Evolutionary conservation across 1,140 invertebrate species (phyloP).

Genomic region (Scaptomyza graminum): DNA sequence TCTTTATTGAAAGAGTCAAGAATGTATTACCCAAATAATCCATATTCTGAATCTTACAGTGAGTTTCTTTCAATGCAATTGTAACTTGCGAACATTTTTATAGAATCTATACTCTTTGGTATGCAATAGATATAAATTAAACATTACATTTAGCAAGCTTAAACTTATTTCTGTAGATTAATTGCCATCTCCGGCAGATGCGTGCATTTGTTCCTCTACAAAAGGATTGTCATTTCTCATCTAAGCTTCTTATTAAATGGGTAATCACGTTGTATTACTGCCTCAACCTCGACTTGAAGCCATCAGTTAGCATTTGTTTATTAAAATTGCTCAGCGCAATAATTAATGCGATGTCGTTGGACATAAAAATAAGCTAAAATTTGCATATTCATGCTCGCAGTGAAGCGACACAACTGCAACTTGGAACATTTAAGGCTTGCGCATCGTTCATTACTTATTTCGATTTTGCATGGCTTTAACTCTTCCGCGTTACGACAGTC

Average conservation of each 20-base stretch:
- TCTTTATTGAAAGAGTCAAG: no score
- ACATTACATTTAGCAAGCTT: neutral
- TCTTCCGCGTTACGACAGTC: constrained; percentile 37
- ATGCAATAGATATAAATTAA: no score
- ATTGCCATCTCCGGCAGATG: neutral
- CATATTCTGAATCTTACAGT: no score
- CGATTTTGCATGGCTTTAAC: constrained; percentile 22
- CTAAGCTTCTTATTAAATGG: constrained; percentile 62
- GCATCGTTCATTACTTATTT: constrained; percentile 35
- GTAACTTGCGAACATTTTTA: no score
- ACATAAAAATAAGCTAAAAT: constrained; percentile 53
- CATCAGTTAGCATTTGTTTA: constrained; percentile 61
- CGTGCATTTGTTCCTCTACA: no score
- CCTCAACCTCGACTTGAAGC: constrained; percentile 6
- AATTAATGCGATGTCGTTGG: constrained; percentile 44
- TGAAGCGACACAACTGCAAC: constrained; percentile 53
- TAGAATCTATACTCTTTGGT: no score
- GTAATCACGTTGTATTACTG: constrained; percentile 57
- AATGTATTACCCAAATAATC: no score
- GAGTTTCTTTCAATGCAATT: no score
- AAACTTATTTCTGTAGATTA: neutral
- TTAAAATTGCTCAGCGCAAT: constrained; percentile 54
- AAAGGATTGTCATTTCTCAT: constrained; percentile 16
- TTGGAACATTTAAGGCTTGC: neutral
- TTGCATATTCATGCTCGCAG: constrained; percentile 71